Percentiles rank a stretch among this genome's conserved stretches.
These are phyloP conservation scores for Rhabditophanes sp. DNA, from an alignment of 2,888 invertebrate genomes.

Conservation along the genomic window DNA sequence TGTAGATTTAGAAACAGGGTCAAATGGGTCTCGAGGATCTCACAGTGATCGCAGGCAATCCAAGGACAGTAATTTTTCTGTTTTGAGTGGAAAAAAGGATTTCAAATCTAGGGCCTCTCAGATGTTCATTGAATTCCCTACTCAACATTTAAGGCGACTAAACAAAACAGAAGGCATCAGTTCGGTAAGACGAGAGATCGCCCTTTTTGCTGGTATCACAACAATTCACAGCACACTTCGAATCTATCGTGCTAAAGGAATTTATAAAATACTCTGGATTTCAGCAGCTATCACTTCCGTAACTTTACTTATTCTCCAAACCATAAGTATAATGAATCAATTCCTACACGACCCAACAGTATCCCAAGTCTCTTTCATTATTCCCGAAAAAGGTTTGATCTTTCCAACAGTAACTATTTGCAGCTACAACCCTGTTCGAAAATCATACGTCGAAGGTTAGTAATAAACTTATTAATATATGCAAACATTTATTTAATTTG, in stretches of 20 bases:
- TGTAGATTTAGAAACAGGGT: too few species aligned
- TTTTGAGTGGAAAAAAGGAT: too few species aligned
- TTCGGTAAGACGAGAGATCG: conserved; percentile 28
- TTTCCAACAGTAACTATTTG: conserved; percentile 36
- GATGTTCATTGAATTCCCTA: conserved; percentile 30
- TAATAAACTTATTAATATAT: background rate
- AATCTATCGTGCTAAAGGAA: conserved; percentile 21
- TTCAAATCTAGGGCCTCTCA: conserved; percentile 25
- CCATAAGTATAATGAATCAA: conserved; percentile 17
- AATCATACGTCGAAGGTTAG: conserved; percentile 23
- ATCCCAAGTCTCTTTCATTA: conserved; percentile 30
- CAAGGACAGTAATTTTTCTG: too few species aligned
- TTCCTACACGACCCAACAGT: conserved; percentile 28
- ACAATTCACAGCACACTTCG: conserved; percentile 37
- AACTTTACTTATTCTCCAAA: conserved; percentile 21
- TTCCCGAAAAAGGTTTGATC: conserved; percentile 25
- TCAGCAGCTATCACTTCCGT: conserved; percentile 18
- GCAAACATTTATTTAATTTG: conserved; percentile 1
- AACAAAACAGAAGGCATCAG: conserved; percentile 27
- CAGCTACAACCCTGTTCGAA: conserved; percentile 32
- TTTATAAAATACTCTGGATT: conserved; percentile 22
- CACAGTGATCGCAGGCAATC: too few species aligned
- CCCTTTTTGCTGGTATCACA: conserved; percentile 36
- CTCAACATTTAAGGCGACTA: conserved; percentile 24
- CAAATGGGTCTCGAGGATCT: too few species aligned